Percentiles rank a stretch among this genome's conserved stretches.
Evolutionary conservation across 2,113 vertebrate genomes (phyloP).

Genomic region (Poecile atricapillus): DNA sequence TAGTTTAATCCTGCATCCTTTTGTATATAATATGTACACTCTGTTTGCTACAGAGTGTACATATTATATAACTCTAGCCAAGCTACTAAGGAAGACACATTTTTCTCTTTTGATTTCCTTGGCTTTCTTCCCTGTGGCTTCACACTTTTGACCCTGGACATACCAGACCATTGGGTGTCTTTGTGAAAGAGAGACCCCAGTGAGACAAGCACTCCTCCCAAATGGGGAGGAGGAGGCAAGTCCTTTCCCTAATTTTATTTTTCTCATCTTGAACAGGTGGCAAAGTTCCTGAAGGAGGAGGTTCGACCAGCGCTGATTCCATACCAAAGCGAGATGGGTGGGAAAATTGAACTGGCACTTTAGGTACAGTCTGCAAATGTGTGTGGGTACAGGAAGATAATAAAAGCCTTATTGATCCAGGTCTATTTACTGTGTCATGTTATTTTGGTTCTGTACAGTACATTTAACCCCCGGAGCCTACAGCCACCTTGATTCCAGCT

Average conservation of each 20-base stretch:
- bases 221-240: background rate
- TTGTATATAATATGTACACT: background rate
- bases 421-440: background rate
- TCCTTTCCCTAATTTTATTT: background rate
- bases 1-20: background rate
- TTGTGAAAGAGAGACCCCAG: background rate
- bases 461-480: background rate
- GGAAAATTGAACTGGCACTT: conserved; percentile 87
- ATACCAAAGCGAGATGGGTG: conserved; percentile 81
- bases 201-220: background rate
- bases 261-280: conserved; percentile 76
- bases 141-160: background rate
- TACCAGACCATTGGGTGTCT: background rate
- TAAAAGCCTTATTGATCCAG: conserved; percentile 42
- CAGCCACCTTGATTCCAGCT: background rate
- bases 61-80: background rate
- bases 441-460: background rate
- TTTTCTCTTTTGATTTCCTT: background rate
- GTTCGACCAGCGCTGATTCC: conserved; percentile 81
- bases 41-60: background rate
- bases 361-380: conserved; percentile 50
- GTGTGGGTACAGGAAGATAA: background rate
- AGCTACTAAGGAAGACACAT: background rate
- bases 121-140: background rate
- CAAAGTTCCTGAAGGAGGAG: conserved; percentile 89